These are phyloP conservation scores for Neodiprion lecontei DNA, from an alignment of 1,140 invertebrate species.

Conservation along the genomic window DNA sequence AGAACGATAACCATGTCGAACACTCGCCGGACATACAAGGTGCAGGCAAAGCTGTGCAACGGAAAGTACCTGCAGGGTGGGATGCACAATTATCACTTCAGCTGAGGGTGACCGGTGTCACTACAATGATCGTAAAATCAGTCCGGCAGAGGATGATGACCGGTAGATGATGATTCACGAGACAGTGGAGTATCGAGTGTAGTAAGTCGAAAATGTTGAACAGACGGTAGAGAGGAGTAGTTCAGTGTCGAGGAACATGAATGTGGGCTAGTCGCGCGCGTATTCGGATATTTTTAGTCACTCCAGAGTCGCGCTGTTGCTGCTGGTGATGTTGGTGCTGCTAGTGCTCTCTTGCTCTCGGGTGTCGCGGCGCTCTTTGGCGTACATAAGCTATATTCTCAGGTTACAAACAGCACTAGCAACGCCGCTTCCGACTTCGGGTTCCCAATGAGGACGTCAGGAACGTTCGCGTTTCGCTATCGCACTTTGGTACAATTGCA, in stretches of 20 bases:
- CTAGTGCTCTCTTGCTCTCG: neutral
- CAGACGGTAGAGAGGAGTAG: neutral
- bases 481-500: neutral
- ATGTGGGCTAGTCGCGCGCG: neutral
- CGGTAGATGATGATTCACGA: neutral
- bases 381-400: slow-evolving; percentile 20
- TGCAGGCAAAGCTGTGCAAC: too few relatives aligned
- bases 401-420: slow-evolving; percentile 19
- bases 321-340: neutral
- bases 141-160: too few relatives aligned
- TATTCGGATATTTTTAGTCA: slow-evolving; percentile 25
- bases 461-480: neutral
- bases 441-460: neutral
- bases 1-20: neutral
- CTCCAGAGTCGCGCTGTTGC: neutral
- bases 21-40: too few relatives aligned
- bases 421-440: neutral
- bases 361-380: slow-evolving; percentile 7
- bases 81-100: too few relatives aligned
- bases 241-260: neutral
- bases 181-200: neutral
- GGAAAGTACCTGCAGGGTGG: too few relatives aligned
- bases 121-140: too few relatives aligned
- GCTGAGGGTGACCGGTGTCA: too few relatives aligned
- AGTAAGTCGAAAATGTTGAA: neutral